Evolutionary conservation across 2,113 vertebrate genomes (phyloP).

Genomic region (Dermatemys mawii): DNA sequence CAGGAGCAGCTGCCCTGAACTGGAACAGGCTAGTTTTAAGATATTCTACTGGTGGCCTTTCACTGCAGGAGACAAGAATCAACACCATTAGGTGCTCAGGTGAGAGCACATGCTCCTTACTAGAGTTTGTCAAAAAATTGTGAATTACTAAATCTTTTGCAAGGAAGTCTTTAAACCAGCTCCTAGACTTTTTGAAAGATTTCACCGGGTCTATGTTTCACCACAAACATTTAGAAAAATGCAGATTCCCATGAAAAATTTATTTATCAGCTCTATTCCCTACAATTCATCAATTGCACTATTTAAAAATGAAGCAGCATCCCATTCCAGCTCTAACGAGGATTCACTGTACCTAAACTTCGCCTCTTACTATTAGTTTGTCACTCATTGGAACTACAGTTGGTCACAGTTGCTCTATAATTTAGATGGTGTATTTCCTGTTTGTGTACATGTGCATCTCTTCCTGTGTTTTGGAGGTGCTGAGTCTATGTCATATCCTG

Average conservation of each 20-base stretch:
- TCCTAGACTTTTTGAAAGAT: not conserved
- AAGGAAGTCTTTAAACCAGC: not conserved
- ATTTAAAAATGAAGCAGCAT: not conserved
- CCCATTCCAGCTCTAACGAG: not conserved
- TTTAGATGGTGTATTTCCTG: not conserved
- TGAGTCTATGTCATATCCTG: not conserved
- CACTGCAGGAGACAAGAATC: not conserved
- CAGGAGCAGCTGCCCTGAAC: not conserved
- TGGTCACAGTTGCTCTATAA: not conserved
- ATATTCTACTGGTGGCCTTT: not conserved
- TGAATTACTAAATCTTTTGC: not conserved
- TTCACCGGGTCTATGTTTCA: not conserved
- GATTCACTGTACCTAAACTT: not conserved
- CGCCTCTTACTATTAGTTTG: not conserved
- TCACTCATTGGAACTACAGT: not conserved
- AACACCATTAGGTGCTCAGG: not conserved
- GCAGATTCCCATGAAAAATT: no score
- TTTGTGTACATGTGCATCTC: not conserved
- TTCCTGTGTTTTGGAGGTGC: not conserved
- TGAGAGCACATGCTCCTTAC: not conserved
- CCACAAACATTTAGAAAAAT: not conserved
- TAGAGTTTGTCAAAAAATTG: not conserved
- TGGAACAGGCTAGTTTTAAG: not conserved
- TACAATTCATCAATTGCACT: not conserved
- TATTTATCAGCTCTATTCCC: not conserved